Conservation (phyloP, 1,140 invertebrate genomes). For the Drosophila persimilis region DNA sequence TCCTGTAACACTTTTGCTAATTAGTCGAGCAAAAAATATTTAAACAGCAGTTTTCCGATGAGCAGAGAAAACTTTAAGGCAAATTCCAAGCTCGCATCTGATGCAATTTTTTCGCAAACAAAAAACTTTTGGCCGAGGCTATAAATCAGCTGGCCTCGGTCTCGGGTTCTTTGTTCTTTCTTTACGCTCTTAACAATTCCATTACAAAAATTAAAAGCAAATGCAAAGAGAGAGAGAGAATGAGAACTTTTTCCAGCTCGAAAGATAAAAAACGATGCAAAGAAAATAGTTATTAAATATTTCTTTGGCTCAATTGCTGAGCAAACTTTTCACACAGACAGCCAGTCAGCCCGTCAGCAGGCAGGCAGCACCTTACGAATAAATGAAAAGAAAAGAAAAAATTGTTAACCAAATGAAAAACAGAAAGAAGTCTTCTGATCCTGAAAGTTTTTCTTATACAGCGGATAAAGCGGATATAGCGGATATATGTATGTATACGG, state of each 20-base stretch:
- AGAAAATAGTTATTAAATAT: conserved; percentile 78
- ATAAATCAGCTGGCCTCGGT: conserved; percentile 55
- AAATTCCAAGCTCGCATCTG: conserved; percentile 2
- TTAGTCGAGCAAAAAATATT: conserved; percentile 70
- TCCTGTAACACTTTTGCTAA: conserved; percentile 68
- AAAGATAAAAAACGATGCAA: conserved; percentile 24
- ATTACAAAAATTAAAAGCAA: conserved; percentile 75
- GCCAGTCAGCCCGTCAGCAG: not conserved
- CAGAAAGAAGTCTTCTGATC: conserved; percentile 41
- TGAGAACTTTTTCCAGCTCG: conserved; percentile 39
- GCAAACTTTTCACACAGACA: conserved; percentile 46
- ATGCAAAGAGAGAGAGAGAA: conserved; percentile 31
- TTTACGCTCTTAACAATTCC: conserved; percentile 61
- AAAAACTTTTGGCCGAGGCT: conserved; percentile 55
- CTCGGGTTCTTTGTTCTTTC: not conserved
- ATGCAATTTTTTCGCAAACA: conserved; percentile 24
- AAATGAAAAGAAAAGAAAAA: conserved; percentile 25
- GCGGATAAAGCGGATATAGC: not conserved
- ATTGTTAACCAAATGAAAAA: conserved; percentile 18
- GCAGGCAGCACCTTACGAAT: conserved; percentile 62
- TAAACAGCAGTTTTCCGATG: conserved; percentile 42
- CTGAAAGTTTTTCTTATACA: conserved; percentile 22
- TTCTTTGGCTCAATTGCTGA: conserved; percentile 70
- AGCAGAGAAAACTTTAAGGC: conserved; percentile 54
- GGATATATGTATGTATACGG: no score